phyloP scores from a whole-genome alignment of 2,888 invertebrate genomes.

The Microplitis manilae region DNA sequence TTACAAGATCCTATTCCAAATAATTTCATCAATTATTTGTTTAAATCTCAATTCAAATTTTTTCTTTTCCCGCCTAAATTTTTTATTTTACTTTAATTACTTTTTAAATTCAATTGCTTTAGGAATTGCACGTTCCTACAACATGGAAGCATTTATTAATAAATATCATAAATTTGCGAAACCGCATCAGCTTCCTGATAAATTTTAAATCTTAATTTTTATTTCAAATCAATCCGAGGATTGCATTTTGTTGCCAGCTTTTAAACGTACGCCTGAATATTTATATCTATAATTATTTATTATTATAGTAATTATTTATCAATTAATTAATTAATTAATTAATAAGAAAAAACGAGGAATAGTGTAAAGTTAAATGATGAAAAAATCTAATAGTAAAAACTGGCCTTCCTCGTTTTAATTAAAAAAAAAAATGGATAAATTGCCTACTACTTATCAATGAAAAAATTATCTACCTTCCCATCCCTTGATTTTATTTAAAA shows the following conservation, averaged over 20 bases:
- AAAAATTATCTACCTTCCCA: slow-evolving; percentile 32
- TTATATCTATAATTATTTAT: background rate
- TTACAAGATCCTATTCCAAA: slow-evolving; percentile 30
- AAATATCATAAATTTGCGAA: background rate
- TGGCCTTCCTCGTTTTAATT: slow-evolving; percentile 29
- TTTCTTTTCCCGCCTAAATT: background rate
- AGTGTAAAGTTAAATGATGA: background rate
- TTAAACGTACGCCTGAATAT: slow-evolving; percentile 18
- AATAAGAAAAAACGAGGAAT: slow-evolving; percentile 5
- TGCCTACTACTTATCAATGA: slow-evolving; percentile 17
- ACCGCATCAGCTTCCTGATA: background rate
- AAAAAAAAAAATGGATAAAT: slow-evolving; percentile 14
- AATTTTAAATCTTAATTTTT: background rate
- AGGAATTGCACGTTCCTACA: slow-evolving; percentile 54
- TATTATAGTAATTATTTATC: too few species aligned
- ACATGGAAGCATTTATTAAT: slow-evolving; percentile 10
- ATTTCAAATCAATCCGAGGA: too few species aligned
- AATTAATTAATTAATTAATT: too few species aligned
- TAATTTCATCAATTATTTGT: slow-evolving; percentile 4
- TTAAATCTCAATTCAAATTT: background rate
- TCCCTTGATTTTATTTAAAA: background rate
- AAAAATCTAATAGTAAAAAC: slow-evolving; percentile 23
- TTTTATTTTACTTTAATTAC: slow-evolving; percentile 11
- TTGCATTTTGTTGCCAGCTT: background rate
- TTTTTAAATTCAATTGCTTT: slow-evolving; percentile 26